These are phyloP conservation scores for Potorous gilbertii DNA, from an alignment of 2,797 vertebrate species.

Conservation along the genomic window DNA sequence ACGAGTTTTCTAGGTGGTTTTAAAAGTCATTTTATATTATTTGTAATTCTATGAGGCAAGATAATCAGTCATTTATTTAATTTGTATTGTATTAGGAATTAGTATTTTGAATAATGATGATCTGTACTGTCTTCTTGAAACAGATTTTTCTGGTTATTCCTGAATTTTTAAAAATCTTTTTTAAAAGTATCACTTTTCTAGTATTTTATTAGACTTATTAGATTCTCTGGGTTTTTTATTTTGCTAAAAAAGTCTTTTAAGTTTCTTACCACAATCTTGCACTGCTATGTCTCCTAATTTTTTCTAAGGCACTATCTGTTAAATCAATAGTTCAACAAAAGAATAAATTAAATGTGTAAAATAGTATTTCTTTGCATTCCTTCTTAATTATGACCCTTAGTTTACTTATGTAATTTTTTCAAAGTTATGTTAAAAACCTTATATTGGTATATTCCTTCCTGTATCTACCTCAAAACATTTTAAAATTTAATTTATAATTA, in stretches of 20 bases:
- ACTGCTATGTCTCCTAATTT: slow-evolving; percentile 81
- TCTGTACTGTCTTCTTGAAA: slow-evolving; percentile 41
- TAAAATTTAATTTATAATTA: not conserved
- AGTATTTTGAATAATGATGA: slow-evolving; percentile 57
- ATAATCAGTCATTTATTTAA: slow-evolving; percentile 7
- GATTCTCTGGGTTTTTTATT: slow-evolving; percentile 32
- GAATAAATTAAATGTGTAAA: slow-evolving; percentile 47
- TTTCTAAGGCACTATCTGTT: slow-evolving; percentile 84
- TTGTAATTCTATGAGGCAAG: slow-evolving; percentile 1
- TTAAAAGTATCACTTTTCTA: slow-evolving; percentile 31
- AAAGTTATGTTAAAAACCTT: not conserved
- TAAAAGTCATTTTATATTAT: not conserved
- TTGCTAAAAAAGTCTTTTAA: slow-evolving; percentile 55
- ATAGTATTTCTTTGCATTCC: slow-evolving; percentile 56
- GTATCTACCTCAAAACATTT: not conserved
- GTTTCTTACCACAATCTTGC: slow-evolving; percentile 79
- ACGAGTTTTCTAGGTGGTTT: not conserved
- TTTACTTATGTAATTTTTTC: not conserved
- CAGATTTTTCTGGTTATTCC: not conserved
- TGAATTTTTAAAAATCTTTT: slow-evolving; percentile 20
- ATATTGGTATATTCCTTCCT: not conserved
- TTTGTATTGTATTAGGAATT: slow-evolving; percentile 61
- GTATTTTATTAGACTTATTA: slow-evolving; percentile 11
- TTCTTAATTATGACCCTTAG: not conserved
- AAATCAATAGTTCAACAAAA: slow-evolving; percentile 73